Base-by-base conservation (phyloP, 2,113 vertebrate species). In the Ceratotherium simum region DNA sequence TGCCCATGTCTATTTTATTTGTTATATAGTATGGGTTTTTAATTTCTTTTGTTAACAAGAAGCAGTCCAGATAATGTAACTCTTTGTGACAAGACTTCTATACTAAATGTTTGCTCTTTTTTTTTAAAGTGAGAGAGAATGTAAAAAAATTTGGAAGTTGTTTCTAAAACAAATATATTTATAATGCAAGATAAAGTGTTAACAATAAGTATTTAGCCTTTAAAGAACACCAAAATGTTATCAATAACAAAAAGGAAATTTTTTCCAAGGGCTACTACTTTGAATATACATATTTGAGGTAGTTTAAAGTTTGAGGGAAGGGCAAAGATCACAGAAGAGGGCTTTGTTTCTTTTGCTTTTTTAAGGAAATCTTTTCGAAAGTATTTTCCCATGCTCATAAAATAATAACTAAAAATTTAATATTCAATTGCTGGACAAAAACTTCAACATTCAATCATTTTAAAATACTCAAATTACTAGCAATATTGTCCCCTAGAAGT, bases 111-210 rank as follows among this genome's bases (percentile, higher is more conserved):
- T 80, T 84, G 46, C 5, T 94, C 65, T 96, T 89, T 96, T 78
- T 42, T 88, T 93, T 91, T 16, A 54, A 78, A 91, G 14, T 69
- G 31, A 94, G 58, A 90, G 5, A 75, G 12, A 79, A 62, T 62
- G 1, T 84, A 67, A 76, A 87, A 70, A 90, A 75, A 48, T 83
- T 23, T 83, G 5, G 11, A 93, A 91, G 27, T 76, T 97, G 29
- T 87, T 95, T 93, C 60, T 92, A 90, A 89, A 67, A 89, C 86
- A 96, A 93, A 96, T 73, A 81, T 70, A 96, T 91, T 81, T 91
- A 78, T 46, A 46, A 96, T 75, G 25, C 7, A 92, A 93, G 56
- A 89, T n/a, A 72, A 95, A 95, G 70, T 39, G 72, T 23, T 90
- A 89, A 48, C 8, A 91, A 27, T 84, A 67, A 67, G 4, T 95